Conservation (phyloP, 2,797 vertebrate genomes). For the Molossus alvarezi region DNA sequence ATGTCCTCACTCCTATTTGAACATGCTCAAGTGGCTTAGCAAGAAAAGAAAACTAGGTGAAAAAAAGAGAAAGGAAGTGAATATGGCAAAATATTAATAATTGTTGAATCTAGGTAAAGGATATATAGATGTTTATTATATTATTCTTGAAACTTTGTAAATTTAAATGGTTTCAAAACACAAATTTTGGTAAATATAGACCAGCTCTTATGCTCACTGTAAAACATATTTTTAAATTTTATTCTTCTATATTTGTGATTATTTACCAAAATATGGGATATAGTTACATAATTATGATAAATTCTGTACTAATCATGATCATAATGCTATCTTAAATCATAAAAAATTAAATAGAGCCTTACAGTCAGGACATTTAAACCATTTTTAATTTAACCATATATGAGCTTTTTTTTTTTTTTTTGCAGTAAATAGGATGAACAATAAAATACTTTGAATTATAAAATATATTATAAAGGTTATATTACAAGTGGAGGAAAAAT, state of each 20-base stretch:
- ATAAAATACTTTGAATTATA: slow-evolving; percentile 4
- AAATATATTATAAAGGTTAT: background rate
- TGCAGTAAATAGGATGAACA: background rate
- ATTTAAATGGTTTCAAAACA: slow-evolving; percentile 25
- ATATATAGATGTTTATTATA: background rate
- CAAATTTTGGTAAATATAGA: background rate
- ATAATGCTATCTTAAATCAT: background rate
- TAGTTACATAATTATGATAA: background rate
- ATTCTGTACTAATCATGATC: background rate
- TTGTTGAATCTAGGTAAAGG: background rate
- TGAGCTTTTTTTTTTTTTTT: background rate
- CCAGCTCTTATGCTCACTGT: background rate
- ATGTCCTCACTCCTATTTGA: background rate
- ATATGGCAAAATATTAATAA: background rate
- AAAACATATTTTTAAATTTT: background rate
- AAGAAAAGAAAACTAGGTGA: background rate
- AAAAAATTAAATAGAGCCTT: slow-evolving; percentile 6
- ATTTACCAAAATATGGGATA: slow-evolving; percentile 1
- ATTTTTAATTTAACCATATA: slow-evolving; percentile 9
- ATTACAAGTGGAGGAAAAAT: background rate
- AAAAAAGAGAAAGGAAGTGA: background rate
- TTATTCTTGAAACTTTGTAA: background rate
- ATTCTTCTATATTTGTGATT: background rate
- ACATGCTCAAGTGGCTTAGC: background rate
- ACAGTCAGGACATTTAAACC: background rate